Evolutionary conservation across 2,113 vertebrate species (phyloP).

Genomic region (Corvus moneduloides): DNA sequence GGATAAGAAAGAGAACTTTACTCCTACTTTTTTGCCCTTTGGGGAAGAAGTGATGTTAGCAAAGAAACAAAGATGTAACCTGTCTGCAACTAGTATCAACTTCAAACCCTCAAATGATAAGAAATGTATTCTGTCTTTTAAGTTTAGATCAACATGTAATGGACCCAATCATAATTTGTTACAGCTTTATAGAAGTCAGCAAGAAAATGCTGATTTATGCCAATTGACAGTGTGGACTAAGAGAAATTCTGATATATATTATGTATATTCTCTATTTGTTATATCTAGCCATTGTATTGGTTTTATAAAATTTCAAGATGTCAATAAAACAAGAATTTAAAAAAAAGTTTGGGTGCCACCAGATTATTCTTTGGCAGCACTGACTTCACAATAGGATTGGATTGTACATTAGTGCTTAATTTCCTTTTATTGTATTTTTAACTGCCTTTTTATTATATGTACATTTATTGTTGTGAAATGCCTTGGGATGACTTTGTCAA

Average conservation of each 20-base stretch:
- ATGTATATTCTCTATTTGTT: neutral
- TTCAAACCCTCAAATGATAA: rapidly evolving
- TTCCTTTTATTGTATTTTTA: constrained; percentile 49
- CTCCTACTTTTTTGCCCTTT: neutral
- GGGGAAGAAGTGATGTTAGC: neutral
- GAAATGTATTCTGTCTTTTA: neutral
- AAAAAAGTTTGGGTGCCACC: neutral
- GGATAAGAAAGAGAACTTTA: neutral
- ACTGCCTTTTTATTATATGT: constrained; percentile 46
- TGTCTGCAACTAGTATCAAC: neutral
- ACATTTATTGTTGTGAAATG: constrained; percentile 37
- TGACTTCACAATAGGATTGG: neutral
- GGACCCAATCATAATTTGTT: neutral
- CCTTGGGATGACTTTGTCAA: constrained; percentile 30
- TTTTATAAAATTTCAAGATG: constrained; percentile 21
- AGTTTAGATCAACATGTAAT: neutral
- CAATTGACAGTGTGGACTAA: neutral
- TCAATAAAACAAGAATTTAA: neutral
- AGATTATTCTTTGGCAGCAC: neutral
- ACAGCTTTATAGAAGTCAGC: neutral
- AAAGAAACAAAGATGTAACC: neutral
- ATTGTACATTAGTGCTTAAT: constrained; percentile 39
- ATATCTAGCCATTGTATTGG: neutral
- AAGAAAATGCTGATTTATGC: neutral
- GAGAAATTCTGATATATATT: neutral